Evolutionary conservation across 2,113 vertebrate species (phyloP).

Genomic region (Saccopteryx leptura): DNA sequence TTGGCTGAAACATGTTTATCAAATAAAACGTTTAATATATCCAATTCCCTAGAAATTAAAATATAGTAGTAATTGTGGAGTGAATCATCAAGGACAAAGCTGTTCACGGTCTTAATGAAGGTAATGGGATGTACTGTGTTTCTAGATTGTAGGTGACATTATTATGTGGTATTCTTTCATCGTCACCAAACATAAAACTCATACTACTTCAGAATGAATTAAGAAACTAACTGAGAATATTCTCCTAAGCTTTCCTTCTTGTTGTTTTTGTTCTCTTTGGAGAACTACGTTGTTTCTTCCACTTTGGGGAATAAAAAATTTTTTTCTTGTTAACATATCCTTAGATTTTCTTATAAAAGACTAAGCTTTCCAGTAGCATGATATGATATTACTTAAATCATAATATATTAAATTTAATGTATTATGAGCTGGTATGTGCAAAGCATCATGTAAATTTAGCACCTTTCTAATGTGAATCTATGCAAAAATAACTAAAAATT

Average conservation of each 20-base stretch:
- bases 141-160: neutral
- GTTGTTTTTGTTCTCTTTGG: neutral
- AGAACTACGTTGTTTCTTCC: neutral
- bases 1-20: neutral
- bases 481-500: neutral
- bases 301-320: neutral
- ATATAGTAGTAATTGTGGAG: neutral
- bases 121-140: neutral
- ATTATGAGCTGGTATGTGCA: too few relatives aligned
- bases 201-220: neutral
- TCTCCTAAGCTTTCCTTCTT: neutral
- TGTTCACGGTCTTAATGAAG: neutral
- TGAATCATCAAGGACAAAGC: neutral
- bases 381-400: constrained; percentile 1
- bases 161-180: neutral
- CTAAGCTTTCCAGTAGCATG: neutral
- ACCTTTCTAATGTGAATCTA: neutral
- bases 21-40: constrained; percentile 18
- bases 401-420: neutral
- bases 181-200: neutral
- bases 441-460: neutral
- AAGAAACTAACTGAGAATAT: neutral
- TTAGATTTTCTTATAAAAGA: neutral
- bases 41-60: neutral
- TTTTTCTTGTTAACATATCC: neutral